Conservation (phyloP, 2,888 invertebrate species). For the Ophioninae sp. region DNA sequence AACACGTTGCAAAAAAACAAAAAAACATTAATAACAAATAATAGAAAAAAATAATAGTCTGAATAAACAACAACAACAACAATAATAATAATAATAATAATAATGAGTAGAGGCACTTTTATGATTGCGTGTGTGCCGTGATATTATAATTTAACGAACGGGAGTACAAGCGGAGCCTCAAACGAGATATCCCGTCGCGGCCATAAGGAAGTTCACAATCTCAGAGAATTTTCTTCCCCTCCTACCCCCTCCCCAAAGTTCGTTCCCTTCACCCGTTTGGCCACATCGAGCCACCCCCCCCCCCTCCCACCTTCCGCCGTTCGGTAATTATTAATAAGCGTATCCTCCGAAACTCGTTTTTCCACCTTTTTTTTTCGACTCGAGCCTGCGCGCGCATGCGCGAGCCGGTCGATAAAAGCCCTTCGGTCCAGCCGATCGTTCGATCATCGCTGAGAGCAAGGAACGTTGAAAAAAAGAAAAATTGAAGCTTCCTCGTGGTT, state of each 20-base stretch:
- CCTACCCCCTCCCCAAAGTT: background rate
- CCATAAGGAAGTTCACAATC: background rate
- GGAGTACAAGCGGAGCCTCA: background rate
- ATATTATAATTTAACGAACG: background rate
- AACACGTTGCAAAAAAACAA: too few species aligned
- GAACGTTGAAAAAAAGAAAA: background rate
- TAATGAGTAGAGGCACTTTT: background rate
- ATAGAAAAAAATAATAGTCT: too few species aligned
- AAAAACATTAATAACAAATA: too few species aligned
- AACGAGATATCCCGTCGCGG: background rate
- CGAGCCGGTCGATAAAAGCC: background rate
- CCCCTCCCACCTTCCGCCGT: too few species aligned
- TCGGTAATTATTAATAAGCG: slow-evolving; percentile 7
- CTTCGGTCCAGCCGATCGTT: background rate
- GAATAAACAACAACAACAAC: too few species aligned
- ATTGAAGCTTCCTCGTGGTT: background rate
- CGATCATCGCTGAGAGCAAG: background rate
- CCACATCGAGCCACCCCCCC: background rate
- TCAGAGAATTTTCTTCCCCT: slow-evolving; percentile 1
- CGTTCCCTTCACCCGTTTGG: background rate
- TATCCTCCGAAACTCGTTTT: slow-evolving; percentile 37
- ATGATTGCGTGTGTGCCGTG: background rate
- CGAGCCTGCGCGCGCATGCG: too few species aligned
- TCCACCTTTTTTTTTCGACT: background rate
- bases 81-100: background rate